Evolutionary conservation across 2,113 vertebrate species (phyloP).

Genomic region (Bolborhynchus lineola): DNA sequence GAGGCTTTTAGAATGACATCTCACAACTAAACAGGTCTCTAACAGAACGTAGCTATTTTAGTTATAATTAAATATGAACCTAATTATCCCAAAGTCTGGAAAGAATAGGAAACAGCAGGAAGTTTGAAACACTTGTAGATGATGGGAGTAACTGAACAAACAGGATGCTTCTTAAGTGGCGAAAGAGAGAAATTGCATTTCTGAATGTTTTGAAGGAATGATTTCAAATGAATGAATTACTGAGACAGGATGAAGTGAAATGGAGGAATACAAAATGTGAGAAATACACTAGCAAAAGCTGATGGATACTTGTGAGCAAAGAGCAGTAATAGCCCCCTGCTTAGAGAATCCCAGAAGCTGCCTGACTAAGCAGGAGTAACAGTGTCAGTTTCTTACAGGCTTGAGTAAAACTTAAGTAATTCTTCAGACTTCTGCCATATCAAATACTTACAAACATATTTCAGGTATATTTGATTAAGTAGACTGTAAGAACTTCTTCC

Average conservation of each 20-base stretch:
- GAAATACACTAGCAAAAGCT: neutral
- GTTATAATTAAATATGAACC: neutral
- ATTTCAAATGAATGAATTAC: too few species aligned
- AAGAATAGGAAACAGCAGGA: neutral
- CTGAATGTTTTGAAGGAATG: neutral
- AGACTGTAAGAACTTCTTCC: neutral
- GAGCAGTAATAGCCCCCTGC: neutral
- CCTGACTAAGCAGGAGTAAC: neutral
- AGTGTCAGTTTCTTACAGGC: neutral
- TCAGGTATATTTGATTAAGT: neutral
- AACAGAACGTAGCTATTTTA: neutral
- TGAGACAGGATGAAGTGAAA: neutral
- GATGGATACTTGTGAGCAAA: neutral
- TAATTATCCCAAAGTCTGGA: constrained; percentile 14
- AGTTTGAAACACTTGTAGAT: neutral
- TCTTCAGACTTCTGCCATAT: neutral
- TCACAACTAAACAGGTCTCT: neutral
- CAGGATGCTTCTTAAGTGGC: neutral
- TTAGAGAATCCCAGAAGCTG: neutral
- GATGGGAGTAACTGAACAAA: neutral
- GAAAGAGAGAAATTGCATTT: neutral
- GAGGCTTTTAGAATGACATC: neutral
- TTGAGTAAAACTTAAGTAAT: neutral
- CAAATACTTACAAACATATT: neutral
- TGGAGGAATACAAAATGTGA: neutral